Base-by-base conservation (phyloP, 2,113 vertebrate genomes). In the Eleginops maclovinus region DNA sequence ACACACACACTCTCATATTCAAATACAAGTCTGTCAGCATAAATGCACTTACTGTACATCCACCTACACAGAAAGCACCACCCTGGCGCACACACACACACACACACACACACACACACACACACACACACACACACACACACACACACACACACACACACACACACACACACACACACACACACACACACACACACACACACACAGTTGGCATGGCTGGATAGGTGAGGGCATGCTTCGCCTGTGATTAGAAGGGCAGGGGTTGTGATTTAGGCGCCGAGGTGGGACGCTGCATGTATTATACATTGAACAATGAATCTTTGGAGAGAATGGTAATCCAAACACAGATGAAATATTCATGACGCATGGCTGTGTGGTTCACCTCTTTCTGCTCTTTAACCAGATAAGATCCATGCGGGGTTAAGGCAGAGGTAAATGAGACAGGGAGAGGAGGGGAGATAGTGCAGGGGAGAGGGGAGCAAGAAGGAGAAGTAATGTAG, bases 301-400 rank as follows among this genome's bases (percentile, higher is more conserved):
- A 90, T 75, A 90, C 87, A 89, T 87, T 83, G 77, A 91, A 91
- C 87, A 89, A 89, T 79, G 86, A 88, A 75, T 82, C 88, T 84
- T 86, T 80, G 64, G 82, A 89, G 87, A 81, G 84, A 89, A 92
- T 88, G 84, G 56, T 83, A 87, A 91, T 93, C 80, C 85, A 93
- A 91, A 93, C 88, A 89, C 74, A 50, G 75, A 93, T 93, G 88
- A 91, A 92, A 92, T 90, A 92, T 92, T 92, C 89, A 92, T 92
- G 83, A 66, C 2, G 78, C 75, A 71, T 13, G 49, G 83, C 82
- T 84, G 72, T 69, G 80, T 58, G 77, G 68, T 83, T 89, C 86
- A 87, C 84, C 86, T 87, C 88, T 83, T 76, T 86, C 73, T 90
- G 85, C 89, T 92, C 89, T 91, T 92, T 87, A 92, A 79, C 89